phyloP scores from a whole-genome alignment of 2,797 vertebrate genomes.

The Lithobates pipiens region DNA sequence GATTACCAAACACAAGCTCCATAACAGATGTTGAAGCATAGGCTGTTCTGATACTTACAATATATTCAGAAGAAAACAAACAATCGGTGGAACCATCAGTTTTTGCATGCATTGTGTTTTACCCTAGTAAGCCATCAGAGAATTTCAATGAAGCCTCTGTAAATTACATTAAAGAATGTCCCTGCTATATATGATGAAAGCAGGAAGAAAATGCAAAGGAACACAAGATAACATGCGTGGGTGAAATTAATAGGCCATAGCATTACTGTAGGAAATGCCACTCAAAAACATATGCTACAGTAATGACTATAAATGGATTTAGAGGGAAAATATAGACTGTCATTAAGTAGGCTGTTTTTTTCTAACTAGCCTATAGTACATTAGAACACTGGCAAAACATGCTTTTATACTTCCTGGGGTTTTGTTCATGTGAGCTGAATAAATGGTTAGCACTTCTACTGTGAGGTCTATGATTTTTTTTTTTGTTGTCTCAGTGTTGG shows the following conservation, averaged over 20 bases:
- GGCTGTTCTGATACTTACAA: too few relatives aligned
- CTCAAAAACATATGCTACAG: conserved; percentile 26
- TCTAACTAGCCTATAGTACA: neutral
- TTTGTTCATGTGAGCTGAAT: neutral
- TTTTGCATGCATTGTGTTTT: conserved; percentile 12
- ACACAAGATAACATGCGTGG: conserved; percentile 32
- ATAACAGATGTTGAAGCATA: too few relatives aligned
- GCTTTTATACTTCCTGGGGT: neutral
- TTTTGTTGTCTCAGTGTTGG: too few relatives aligned
- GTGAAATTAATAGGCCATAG: conserved; percentile 29
- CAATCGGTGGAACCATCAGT: neutral
- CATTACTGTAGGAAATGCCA: conserved; percentile 27
- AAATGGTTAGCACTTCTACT: too few relatives aligned
- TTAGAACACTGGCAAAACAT: too few relatives aligned
- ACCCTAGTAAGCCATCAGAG: conserved; percentile 35
- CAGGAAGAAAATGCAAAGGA: conserved; percentile 28
- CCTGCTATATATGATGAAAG: conserved; percentile 27
- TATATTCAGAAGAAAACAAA: neutral
- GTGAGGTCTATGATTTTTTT: too few relatives aligned
- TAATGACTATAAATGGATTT: conserved; percentile 42
- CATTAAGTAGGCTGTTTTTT: neutral
- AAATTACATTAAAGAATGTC: conserved; percentile 54
- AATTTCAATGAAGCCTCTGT: conserved; percentile 24
- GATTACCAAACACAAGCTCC: too few relatives aligned
- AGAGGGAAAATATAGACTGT: neutral